Percentiles rank a stretch among this genome's conserved stretches.
These are phyloP conservation scores for Tinea trinotella DNA, from an alignment of 2,888 invertebrate genomes.

Conservation along the genomic window DNA sequence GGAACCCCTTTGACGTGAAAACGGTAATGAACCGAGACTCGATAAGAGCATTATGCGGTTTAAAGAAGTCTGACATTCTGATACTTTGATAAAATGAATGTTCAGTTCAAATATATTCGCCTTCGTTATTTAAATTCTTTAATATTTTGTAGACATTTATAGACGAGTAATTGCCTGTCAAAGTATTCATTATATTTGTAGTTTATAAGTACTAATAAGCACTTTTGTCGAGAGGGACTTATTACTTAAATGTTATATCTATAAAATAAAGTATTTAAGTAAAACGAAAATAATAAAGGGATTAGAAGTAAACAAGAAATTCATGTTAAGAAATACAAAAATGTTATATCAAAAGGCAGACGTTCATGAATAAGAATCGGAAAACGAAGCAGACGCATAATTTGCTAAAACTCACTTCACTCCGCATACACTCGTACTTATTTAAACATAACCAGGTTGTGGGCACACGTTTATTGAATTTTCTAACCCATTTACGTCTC, in stretches of 20 bases:
- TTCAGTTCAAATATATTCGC: not conserved
- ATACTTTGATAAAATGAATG: not conserved
- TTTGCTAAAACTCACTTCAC: conserved; percentile 24
- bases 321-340: not conserved
- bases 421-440: conserved; percentile 50
- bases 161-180: too few relatives aligned
- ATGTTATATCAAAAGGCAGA: conserved; percentile 1
- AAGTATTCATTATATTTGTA: too few relatives aligned
- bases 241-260: too few relatives aligned
- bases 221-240: too few relatives aligned
- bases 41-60: conserved; percentile 45
- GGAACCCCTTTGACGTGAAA: conserved; percentile 57
- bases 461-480: conserved; percentile 63
- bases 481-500: conserved; percentile 72
- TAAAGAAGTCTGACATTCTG: conserved; percentile 25
- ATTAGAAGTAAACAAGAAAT: not conserved
- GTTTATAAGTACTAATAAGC: too few relatives aligned
- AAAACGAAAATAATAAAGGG: too few relatives aligned
- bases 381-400: conserved; percentile 12
- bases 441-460: conserved; percentile 51
- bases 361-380: not conserved
- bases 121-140: conserved; percentile 35
- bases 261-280: too few relatives aligned
- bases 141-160: too few relatives aligned
- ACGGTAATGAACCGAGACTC: conserved; percentile 46